A percentile compares a stretch with the other conserved stretches of the same genome.
phyloP scores from a whole-genome alignment of 2,888 invertebrate species.

The Erebia palarica region DNA sequence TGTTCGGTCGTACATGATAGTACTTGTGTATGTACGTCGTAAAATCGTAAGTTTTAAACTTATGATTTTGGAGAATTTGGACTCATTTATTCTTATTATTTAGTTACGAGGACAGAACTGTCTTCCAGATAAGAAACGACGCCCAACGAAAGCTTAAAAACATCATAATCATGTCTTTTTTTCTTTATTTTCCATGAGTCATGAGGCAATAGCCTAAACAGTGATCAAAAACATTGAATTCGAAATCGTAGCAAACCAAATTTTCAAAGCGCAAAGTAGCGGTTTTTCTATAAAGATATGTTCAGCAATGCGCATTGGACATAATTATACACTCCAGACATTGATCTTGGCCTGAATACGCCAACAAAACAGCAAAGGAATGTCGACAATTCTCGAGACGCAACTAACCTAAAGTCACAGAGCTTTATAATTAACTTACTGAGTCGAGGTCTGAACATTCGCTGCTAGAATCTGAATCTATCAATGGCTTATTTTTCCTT shows the following conservation, averaged over 20 bases:
- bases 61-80: not conserved
- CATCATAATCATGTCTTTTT: conserved; percentile 35
- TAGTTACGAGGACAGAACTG: not conserved
- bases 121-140: not conserved
- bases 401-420: conserved; percentile 56
- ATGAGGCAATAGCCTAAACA: conserved; percentile 45
- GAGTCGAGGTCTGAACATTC: conserved; percentile 92
- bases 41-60: not conserved
- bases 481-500: conserved; percentile 90
- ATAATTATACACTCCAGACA: conserved; percentile 58
- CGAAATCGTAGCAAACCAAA: conserved; percentile 21
- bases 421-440: conserved; percentile 81
- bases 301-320: conserved; percentile 53
- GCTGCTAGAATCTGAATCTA: conserved; percentile 92
- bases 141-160: conserved; percentile 33
- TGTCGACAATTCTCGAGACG: conserved; percentile 58
- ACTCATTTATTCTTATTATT: not conserved
- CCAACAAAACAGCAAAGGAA: conserved; percentile 65
- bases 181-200: conserved; percentile 58
- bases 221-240: conserved; percentile 44
- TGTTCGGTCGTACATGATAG: not conserved
- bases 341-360: conserved; percentile 74
- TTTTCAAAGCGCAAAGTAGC: conserved; percentile 2
- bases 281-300: conserved; percentile 29
- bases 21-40: not conserved